These are phyloP conservation scores for Propithecus perrieri DNA, from an alignment of 2,797 vertebrate species.

Conservation along the genomic window DNA sequence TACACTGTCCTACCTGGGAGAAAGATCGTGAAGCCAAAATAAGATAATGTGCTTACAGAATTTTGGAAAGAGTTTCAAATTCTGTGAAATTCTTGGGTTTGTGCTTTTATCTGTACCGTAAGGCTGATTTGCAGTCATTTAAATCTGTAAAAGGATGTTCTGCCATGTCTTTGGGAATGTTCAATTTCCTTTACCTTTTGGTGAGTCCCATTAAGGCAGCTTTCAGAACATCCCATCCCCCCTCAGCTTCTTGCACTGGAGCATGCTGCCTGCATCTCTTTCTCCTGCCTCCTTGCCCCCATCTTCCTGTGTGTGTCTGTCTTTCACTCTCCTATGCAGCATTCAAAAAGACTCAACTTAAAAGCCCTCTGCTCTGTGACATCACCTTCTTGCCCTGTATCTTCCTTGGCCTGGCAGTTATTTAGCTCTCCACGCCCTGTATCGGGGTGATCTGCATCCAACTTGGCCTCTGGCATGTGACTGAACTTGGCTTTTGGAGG, in stretches of 20 bases:
- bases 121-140: background rate
- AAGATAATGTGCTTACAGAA: background rate
- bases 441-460: background rate
- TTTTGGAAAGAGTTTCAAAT: background rate
- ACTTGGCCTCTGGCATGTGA: background rate
- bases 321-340: background rate
- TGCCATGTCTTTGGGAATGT: background rate
- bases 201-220: background rate
- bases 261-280: no score
- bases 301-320: background rate
- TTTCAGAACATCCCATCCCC: background rate
- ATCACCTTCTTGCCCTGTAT: background rate
- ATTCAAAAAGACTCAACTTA: background rate
- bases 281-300: background rate
- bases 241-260: background rate
- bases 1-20: background rate
- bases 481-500: background rate
- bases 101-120: background rate
- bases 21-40: background rate
- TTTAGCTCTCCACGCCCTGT: background rate
- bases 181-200: background rate
- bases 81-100: background rate
- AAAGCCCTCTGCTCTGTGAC: background rate
- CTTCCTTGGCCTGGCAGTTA: accelerated
- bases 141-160: background rate